phyloP scores from a whole-genome alignment of 1,140 invertebrate genomes.

The Brachionus calyciflorus region DNA sequence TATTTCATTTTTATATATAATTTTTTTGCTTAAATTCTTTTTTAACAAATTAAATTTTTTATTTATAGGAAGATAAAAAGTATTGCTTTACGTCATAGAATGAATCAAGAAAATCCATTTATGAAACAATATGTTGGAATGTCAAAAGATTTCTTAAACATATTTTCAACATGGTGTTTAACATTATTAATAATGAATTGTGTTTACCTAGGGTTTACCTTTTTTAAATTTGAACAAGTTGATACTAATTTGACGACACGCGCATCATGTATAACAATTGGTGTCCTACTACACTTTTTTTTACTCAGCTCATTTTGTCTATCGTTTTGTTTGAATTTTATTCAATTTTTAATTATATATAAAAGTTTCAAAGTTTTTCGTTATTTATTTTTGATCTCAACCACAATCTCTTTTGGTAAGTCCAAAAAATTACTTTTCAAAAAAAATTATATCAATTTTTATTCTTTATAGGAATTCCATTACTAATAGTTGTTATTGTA shows the following conservation, averaged over 20 bases:
- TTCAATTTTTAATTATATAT: background rate
- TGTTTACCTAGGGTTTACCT: constrained; percentile 11
- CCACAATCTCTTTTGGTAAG: constrained; percentile 6
- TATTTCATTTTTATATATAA: too few species aligned
- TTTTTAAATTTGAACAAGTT: constrained; percentile 6
- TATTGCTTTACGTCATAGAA: background rate
- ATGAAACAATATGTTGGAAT: background rate
- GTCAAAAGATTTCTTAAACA: constrained; percentile 18
- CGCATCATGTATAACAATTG: constrained; percentile 1
- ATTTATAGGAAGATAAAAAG: too few species aligned
- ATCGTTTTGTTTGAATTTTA: background rate
- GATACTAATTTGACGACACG: background rate
- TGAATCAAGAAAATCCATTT: background rate
- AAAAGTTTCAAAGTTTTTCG: constrained; percentile 23
- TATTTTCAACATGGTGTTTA: constrained; percentile 10
- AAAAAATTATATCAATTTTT: background rate
- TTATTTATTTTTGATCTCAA: constrained; percentile 3
- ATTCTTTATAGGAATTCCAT: background rate
- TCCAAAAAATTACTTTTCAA: background rate
- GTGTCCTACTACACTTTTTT: background rate
- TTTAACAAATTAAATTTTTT: too few species aligned
- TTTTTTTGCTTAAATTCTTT: too few species aligned
- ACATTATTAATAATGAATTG: background rate
- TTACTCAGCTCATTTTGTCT: constrained; percentile 16
- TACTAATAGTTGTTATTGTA: background rate